A percentile compares a stretch with the other conserved stretches of the same genome.
Evolutionary conservation across 2,113 vertebrate genomes (phyloP).

Genomic region (Orientallactaga bullata): DNA sequence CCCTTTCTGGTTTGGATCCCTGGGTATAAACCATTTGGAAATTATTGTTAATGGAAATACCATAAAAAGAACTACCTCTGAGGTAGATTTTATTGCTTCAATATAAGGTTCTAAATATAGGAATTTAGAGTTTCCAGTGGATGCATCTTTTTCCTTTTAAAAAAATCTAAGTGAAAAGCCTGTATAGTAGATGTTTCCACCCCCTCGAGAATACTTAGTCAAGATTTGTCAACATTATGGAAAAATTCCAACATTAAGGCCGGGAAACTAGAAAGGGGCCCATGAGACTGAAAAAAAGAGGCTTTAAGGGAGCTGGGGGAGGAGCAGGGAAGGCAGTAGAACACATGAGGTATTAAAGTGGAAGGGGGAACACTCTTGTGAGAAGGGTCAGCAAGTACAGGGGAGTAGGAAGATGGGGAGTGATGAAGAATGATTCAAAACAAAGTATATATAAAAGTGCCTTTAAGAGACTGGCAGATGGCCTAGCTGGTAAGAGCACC

Average conservation of each 20-base stretch:
- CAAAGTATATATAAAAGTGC: too few relatives aligned
- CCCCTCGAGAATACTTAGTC: not conserved
- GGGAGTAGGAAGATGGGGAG: too few relatives aligned
- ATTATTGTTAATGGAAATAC: conserved; percentile 27
- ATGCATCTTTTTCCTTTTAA: not conserved
- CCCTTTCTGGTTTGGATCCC: conserved; percentile 6
- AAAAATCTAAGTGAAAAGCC: not conserved
- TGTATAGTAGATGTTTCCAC: not conserved
- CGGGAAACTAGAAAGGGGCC: not conserved
- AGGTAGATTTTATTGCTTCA: conserved; percentile 31
- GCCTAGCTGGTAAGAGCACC: too few relatives aligned
- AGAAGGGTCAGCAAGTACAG: too few relatives aligned
- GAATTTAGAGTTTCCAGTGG: not conserved
- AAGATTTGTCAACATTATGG: not conserved
- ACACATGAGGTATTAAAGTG: too few relatives aligned
- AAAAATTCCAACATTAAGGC: not conserved
- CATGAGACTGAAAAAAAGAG: too few relatives aligned
- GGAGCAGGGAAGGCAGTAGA: too few relatives aligned
- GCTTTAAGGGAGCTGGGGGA: too few relatives aligned
- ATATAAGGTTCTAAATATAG: not conserved
- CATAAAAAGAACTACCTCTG: conserved; percentile 34
- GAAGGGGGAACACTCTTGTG: too few relatives aligned
- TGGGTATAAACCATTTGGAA: not conserved
- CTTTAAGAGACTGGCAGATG: too few relatives aligned
- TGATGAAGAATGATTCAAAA: too few relatives aligned